Evolutionary conservation across 2,888 invertebrate species (phyloP), one percentile per base, ranked within the genome.

Genomic region (Muschampia plurimacula): DNA sequence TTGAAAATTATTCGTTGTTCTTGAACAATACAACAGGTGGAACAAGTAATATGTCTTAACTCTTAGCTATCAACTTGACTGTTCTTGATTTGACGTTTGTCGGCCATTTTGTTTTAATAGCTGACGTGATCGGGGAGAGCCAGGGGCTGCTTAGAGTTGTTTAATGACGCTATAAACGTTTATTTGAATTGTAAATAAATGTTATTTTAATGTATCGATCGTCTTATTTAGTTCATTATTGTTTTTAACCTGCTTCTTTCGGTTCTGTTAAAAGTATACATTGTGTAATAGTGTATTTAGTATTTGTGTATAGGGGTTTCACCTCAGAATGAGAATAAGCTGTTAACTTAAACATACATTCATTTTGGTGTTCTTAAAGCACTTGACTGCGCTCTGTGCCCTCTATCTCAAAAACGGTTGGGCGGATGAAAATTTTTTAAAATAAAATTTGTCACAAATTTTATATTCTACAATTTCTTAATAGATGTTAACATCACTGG

Each of bases 41-140:
- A 44, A 57, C n/a, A 32, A 69, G 28, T 64, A 32, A 69, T n/a
- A n/a, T 59, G 57, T 65, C 65, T 65, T 70, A 57, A 70, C 46
- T 70, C 65, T 36, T 7, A n/a, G 57, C 65, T 59, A 70, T 70
- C 65, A 70, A 65, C 55, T 44, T 32, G 57, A 65, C 57, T 70
- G 59, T 46, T 70, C 65, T 65, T 70, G 28, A 70, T 46, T 67
- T 65, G 65, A 65, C 65, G 70, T 70, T 65, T 70, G 70, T 65
- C 70, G 57, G 64, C 70, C 64, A 70, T 70, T 64, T 70, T 64
- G 64, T 70, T 64, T 70, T 70, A 70, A 70, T 65, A 64, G 70
- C 69, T 39, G 62, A 63, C 49, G 67, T 67, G 67, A 67, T 67
- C 62, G 52, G 39, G 69, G 15, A 62, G 46, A 46, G 32, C 49